These are phyloP conservation scores for Paratrypauchen microcephalus DNA, from an alignment of 2,797 vertebrate species.

Conservation along the genomic window DNA sequence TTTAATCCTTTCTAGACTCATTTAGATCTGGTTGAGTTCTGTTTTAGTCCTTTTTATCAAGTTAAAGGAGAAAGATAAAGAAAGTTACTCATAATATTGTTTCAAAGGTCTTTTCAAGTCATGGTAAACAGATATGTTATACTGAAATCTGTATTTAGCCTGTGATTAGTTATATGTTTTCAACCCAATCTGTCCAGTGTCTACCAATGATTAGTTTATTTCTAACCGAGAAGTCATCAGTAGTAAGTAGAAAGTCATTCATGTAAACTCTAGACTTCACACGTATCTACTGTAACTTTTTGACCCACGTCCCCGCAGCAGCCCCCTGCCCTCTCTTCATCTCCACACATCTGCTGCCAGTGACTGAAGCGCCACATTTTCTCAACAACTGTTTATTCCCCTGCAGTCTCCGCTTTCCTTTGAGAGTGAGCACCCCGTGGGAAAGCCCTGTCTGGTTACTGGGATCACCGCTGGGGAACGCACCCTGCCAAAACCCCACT, in stretches of 20 bases:
- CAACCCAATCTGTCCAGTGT: background rate
- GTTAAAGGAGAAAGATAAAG: too few relatives aligned
- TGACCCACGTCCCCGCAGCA: background rate
- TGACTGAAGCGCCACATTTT: constrained; percentile 52
- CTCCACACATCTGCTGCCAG: constrained; percentile 51
- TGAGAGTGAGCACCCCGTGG: constrained; percentile 61
- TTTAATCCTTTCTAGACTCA: too few relatives aligned
- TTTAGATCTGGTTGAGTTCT: too few relatives aligned
- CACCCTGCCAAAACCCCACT: constrained; percentile 66
- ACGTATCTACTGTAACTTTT: background rate
- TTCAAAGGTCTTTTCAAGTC: too few relatives aligned
- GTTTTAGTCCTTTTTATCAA: too few relatives aligned
- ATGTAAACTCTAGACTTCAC: background rate
- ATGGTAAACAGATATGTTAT: background rate
- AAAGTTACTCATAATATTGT: too few relatives aligned
- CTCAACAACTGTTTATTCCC: constrained; percentile 64
- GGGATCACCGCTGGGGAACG: constrained; percentile 62
- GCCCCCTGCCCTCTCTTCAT: background rate
- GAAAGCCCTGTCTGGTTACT: constrained; percentile 58
- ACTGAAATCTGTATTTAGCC: too few relatives aligned
- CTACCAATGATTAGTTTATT: background rate
- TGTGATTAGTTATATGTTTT: too few relatives aligned
- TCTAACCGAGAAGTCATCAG: background rate
- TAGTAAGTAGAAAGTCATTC: background rate
- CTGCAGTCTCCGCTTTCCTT: constrained; percentile 41